Base-by-base conservation (phyloP, 2,888 invertebrate species). In the Drosophila cognata region DNA sequence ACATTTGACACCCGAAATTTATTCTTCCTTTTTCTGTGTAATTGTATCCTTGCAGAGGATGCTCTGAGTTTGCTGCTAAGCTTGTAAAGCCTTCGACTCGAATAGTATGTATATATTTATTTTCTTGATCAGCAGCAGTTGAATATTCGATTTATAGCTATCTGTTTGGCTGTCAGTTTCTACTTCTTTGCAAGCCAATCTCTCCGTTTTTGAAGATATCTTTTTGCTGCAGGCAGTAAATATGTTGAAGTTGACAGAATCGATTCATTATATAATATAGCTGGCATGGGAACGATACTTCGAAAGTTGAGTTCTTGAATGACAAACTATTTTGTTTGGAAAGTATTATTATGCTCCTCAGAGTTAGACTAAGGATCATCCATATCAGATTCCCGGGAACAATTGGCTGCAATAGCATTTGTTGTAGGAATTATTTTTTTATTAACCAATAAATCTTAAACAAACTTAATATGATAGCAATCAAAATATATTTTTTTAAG, bases 1-100 rank as follows among this genome's bases (percentile, higher is more conserved):
- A 83, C 83, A 77, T 77, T 80, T 74, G 80, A 80, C 77, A 71
- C 67, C 58, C 59, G 41, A 64, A 60, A 43, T 67, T 35, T 53
- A 21, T 51, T 25, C 33, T 41, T 51, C 56, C 38, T 38, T 58
- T 64, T 21, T 36, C 31, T 53, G 21, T 8, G 16, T 25, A 46
- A 8, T 46, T 46, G 21, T 46, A 46, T 25, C 25, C 25, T 46
- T 16, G 16, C 46, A 16, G 25, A 46, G 46, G 46, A 16, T 46
- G 16, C 4, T 4, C 7, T 25, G 46, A 25, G 16, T 46, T 25
- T 25, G 0, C 8, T 2, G 8, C 7, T 7, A 25, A 16, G 16
- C 16, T 46, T 25, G 46, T 16, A 16, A 46, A 1, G 7, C 21
- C 21, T 13, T 13, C 4, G 7, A 21, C 10, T 46, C 1, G 0